Evolutionary conservation across 2,797 vertebrate genomes (phyloP).

Genomic region (Xiphorhynchus erythropygius): DNA sequence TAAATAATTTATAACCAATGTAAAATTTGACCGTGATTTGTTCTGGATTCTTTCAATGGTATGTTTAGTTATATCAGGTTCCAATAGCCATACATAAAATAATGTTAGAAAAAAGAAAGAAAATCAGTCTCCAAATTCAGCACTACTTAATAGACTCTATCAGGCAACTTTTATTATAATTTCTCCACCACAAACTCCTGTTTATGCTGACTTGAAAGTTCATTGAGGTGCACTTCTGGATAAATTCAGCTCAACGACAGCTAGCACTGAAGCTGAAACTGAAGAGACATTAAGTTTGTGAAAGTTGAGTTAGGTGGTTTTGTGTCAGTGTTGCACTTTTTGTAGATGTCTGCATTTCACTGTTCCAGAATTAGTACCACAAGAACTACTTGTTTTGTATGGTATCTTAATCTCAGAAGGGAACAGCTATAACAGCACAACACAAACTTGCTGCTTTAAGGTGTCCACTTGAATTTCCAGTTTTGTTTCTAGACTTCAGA

Average conservation of each 20-base stretch:
- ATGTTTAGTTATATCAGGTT: neutral
- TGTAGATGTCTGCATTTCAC: neutral
- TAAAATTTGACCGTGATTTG: neutral
- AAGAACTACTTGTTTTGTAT: neutral
- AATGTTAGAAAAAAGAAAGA: neutral
- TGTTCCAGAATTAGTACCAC: neutral
- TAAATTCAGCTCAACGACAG: neutral
- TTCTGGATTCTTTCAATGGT: neutral
- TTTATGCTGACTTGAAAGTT: neutral
- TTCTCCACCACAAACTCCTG: neutral
- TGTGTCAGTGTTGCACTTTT: neutral
- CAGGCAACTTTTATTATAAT: neutral
- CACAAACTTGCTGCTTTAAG: neutral
- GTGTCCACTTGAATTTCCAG: neutral
- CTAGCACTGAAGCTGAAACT: neutral
- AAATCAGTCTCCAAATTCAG: neutral
- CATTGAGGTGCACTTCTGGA: neutral
- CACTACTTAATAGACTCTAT: neutral
- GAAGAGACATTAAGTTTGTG: neutral
- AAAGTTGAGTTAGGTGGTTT: neutral
- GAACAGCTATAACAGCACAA: neutral
- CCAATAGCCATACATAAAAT: neutral
- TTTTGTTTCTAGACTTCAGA: slow-evolving; percentile 1
- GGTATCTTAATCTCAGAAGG: neutral
- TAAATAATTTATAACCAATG: neutral